Base-by-base conservation (phyloP, 2,888 invertebrate genomes). In the Nysson spinosus region DNA sequence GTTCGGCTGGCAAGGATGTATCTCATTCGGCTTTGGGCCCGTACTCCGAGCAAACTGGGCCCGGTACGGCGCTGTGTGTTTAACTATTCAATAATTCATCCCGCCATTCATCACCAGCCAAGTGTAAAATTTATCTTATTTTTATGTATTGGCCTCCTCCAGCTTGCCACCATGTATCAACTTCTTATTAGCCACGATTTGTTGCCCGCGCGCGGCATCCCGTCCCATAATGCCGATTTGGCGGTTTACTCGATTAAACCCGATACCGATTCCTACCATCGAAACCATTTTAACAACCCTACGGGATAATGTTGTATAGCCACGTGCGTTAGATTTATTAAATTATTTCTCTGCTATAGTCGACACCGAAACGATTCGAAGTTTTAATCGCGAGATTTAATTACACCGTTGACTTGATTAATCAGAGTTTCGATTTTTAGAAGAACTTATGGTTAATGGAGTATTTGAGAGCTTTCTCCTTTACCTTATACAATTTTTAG, bases 41-140 rank as follows among this genome's bases (percentile, higher is more conserved):
- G 35, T 28, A 26, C 51, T 43, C 35, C 47, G 57, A 50, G 16
- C 58, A 44, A 50, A 12, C 42, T 40, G 32, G 62, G 66, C 44
- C 67, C 66, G 71, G 64, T 68, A 64, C 69, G 72, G 74, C 78
- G 77, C 80, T 82, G 80, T 81, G 81, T 83, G 78, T 83, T 83
- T 82, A 81, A 83, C 82, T 81, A 83, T 82, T 83, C 82, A 80
- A 83, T 83, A 82, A 83, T 83, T 83, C 83, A 83, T 82, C 76
- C 82, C 76, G 78, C 80, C 81, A 83, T 83, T 83, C 83, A 83
- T 83, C 83, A 83, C 80, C 73, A 75, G 77, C 78, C 78, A 74
- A 79, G 78, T 79, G 81, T 79, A 75, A 79, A 81, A 83, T 83
- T 83, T 83, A 83, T 83, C 81, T 79, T 82, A 83, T 83, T 78